Evolutionary conservation across 2,113 vertebrate genomes (phyloP).

Genomic region (Poecilia latipinna): DNA sequence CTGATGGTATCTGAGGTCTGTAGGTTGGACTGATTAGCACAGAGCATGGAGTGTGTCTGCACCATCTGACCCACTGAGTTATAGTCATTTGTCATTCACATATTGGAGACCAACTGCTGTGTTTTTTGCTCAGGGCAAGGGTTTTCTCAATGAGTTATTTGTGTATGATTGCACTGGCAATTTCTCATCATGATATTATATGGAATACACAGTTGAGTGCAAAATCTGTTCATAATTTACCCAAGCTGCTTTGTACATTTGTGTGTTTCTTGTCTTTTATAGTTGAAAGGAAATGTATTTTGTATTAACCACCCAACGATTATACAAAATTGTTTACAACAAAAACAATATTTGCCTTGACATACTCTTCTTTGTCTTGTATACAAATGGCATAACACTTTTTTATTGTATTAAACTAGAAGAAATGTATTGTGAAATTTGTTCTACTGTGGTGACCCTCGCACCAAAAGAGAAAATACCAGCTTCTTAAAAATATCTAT

Average conservation of each 20-base stretch:
- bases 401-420: too few species aligned
- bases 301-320: background rate
- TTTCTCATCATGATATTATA: slow-evolving; percentile 61
- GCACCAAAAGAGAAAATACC: too few species aligned
- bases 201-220: slow-evolving; percentile 37
- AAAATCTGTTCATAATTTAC: slow-evolving; percentile 54
- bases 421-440: too few species aligned
- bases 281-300: slow-evolving; percentile 1
- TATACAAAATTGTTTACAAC: background rate
- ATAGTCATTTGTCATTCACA: slow-evolving; percentile 79
- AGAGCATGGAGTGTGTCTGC: slow-evolving; percentile 75
- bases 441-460: too few species aligned
- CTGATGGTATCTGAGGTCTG: slow-evolving; percentile 71
- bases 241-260: slow-evolving; percentile 22
- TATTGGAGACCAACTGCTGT: slow-evolving; percentile 75
- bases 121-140: slow-evolving; percentile 69
- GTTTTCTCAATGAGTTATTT: slow-evolving; percentile 66
- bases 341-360: background rate
- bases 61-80: slow-evolving; percentile 77
- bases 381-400: too few species aligned
- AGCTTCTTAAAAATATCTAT: too few species aligned
- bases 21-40: slow-evolving; percentile 76
- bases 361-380: background rate
- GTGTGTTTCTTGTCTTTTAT: slow-evolving; percentile 20
- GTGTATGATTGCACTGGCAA: slow-evolving; percentile 69